Percentiles rank a stretch among this genome's conserved stretches.
Evolutionary conservation across 2,888 invertebrate species (phyloP).

Genomic region (Euspilapteryx auroguttella): DNA sequence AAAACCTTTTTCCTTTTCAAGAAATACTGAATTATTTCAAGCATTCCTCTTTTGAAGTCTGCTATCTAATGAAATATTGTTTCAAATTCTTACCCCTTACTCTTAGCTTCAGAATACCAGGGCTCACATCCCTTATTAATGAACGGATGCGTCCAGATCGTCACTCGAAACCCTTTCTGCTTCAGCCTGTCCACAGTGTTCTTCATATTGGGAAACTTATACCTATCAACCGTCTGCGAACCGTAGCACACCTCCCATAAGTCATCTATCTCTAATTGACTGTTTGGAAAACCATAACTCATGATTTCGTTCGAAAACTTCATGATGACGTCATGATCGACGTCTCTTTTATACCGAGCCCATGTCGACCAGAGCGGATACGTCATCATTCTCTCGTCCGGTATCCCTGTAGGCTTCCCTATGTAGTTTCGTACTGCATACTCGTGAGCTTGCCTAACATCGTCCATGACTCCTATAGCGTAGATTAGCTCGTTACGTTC

Average conservation of each 20-base stretch:
- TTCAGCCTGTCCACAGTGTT: constrained; percentile 36
- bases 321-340: constrained; percentile 50
- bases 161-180: constrained; percentile 54
- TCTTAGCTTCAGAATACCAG: constrained; percentile 39
- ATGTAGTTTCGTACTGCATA: constrained; percentile 63
- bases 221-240: constrained; percentile 44
- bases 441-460: constrained; percentile 62
- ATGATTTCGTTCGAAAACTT: constrained; percentile 54
- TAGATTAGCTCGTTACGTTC: constrained; percentile 50
- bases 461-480: constrained; percentile 61
- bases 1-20: too few species aligned
- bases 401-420: constrained; percentile 57
- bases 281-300: constrained; percentile 45
- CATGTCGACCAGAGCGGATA: constrained; percentile 71
- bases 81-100: constrained; percentile 45
- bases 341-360: constrained; percentile 58
- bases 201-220: constrained; percentile 59
- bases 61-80: too few species aligned
- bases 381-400: constrained; percentile 55
- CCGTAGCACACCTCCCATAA: constrained; percentile 68
- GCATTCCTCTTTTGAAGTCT: too few species aligned
- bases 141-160: constrained; percentile 68
- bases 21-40: too few species aligned
- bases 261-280: constrained; percentile 67
- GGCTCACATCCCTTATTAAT: constrained; percentile 60